These are phyloP conservation scores for Macroramphosus scolopax DNA, from an alignment of 2,797 vertebrate genomes.

Conservation along the genomic window DNA sequence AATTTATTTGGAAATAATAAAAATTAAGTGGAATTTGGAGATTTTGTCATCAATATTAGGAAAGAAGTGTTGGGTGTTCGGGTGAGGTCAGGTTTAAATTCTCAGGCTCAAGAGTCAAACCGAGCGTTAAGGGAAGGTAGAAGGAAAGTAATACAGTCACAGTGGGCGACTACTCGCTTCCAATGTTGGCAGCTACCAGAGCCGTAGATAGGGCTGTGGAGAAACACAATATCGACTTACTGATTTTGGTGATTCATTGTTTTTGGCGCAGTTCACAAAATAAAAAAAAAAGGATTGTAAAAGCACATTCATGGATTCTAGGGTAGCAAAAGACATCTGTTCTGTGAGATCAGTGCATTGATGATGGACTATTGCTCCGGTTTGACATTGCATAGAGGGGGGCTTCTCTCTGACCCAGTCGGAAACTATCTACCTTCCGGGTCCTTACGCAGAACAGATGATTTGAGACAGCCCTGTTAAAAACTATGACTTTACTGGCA, in stretches of 20 bases:
- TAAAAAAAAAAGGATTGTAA: constrained; percentile 25
- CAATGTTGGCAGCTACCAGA: constrained; percentile 40
- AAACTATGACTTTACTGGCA: no score
- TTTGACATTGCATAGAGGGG: constrained; percentile 13
- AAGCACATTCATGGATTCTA: constrained; percentile 34
- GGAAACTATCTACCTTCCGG: constrained; percentile 35
- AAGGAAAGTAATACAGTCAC: constrained; percentile 53
- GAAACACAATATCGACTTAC: constrained; percentile 27
- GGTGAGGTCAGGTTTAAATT: constrained; percentile 39
- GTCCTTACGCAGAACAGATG: constrained; percentile 21
- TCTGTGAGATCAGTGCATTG: constrained; percentile 30
- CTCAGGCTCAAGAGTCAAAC: constrained; percentile 41
- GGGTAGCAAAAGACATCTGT: constrained; percentile 20
- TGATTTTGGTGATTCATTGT: constrained; percentile 50
- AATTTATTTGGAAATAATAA: constrained; percentile 23
- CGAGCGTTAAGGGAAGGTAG: constrained; percentile 32
- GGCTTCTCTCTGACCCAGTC: constrained; percentile 29
- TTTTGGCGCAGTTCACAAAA: constrained; percentile 40
- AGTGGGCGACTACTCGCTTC: constrained; percentile 43
- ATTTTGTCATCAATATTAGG: background rate
- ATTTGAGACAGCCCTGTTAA: no score
- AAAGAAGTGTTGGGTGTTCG: constrained; percentile 19
- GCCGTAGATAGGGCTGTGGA: constrained; percentile 31
- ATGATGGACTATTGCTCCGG: constrained; percentile 15
- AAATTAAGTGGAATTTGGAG: constrained; percentile 10